Conservation (phyloP, 2,888 invertebrate species). For the Andrena marginata region DNA sequence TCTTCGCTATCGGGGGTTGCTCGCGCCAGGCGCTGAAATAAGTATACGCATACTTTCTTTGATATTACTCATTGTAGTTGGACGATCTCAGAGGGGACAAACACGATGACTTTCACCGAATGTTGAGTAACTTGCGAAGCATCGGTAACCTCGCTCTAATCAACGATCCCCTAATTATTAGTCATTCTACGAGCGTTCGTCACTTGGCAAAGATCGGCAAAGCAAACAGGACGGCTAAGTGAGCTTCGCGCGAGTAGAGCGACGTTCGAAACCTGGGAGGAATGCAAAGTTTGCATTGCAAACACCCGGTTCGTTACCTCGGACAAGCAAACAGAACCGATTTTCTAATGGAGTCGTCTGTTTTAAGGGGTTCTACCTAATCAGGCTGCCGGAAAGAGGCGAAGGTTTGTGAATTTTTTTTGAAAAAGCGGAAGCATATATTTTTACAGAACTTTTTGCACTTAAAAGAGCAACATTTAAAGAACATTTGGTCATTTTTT, state of each 20-base stretch:
- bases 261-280: background rate
- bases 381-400: too few relatives aligned
- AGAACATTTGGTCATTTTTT: too few relatives aligned
- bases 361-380: too few relatives aligned
- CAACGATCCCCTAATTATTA: conserved; percentile 8
- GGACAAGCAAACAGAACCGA: background rate
- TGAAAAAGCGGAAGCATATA: too few relatives aligned
- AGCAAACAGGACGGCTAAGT: background rate
- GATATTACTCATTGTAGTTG: too few relatives aligned
- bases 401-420: too few relatives aligned
- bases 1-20: background rate
- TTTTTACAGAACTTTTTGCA: too few relatives aligned
- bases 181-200: conserved; percentile 3
- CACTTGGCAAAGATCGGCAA: conserved; percentile 6
- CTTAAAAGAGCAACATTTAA: too few relatives aligned
- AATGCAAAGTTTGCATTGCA: background rate
- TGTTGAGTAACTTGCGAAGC: background rate
- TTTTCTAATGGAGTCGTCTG: too few relatives aligned
- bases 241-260: background rate
- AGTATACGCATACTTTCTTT: background rate
- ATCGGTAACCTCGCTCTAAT: background rate
- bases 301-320: background rate
- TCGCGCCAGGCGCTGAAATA: background rate
- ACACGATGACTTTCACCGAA: too few relatives aligned
- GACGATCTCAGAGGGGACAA: too few relatives aligned